Evolutionary conservation across 2,888 invertebrate species (phyloP), one percentile per base, ranked within the genome.

Genomic region (Creontiades dilutus): DNA sequence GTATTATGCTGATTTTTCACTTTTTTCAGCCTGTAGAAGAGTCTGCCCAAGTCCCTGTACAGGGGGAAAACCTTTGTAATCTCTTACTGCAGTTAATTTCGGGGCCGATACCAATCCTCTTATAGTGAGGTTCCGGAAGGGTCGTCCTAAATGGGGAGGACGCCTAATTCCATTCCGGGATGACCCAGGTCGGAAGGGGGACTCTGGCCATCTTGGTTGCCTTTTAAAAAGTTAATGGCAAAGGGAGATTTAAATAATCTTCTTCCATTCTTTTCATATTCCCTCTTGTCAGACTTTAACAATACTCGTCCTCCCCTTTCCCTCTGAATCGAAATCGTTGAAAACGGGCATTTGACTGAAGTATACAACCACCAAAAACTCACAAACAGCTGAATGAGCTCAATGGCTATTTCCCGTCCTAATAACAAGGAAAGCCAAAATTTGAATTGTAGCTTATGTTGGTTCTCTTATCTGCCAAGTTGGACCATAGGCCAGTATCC

Each of bases 51-150:
- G 16, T 47, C 78, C 47, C 78, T 46, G 78, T 14, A 19, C 78
- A 78, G 78, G 28, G 47, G 37, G n/a, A n/a, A 78, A 46, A 37
- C 78, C 19, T 46, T 78, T 46, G 78, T 78, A 78, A 78, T 78
- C 78, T 27, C 78, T 78, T 75, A 27, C 37, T 76, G 9, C 28
- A 78, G 78, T 46, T 78, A 78, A 78, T 78, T 78, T 78, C 78
- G 78, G 16, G 37, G 4, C 78, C 78, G 78, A 78, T 78, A 47
- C 78, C 78, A 78, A 78, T 78, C 78, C 78, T 78, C 78, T 78
- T 78, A 78, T 46, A 78, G 14, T 4, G 46, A 19, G 13, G 27
- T 16, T 76, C 19, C 11, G 5, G 28, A 78, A 16, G 46, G 37
- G 78, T 16, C 46, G 28, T 11, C 7, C 46, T 4, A 46, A 47